phyloP scores from a whole-genome alignment of 2,888 invertebrate species.

The Odiellus spinosus region DNA sequence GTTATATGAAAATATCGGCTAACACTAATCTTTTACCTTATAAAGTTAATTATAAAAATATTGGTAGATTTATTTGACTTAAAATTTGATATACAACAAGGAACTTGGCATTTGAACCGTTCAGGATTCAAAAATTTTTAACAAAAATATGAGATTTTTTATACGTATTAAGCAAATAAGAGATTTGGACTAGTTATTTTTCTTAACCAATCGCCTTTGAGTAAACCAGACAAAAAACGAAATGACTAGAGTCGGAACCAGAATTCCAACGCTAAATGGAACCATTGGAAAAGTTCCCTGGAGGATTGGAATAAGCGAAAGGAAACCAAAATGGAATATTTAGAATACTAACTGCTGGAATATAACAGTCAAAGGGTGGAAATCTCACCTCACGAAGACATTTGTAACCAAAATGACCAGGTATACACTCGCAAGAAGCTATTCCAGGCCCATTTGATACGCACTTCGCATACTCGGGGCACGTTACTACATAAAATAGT shows the following conservation, averaged over 20 bases:
- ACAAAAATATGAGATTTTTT: too few relatives aligned
- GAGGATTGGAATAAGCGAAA: conserved; percentile 2
- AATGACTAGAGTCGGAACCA: conserved; percentile 6
- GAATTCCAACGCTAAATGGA: conserved; percentile 3
- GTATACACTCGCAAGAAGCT: conserved; percentile 9
- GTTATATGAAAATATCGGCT: too few relatives aligned
- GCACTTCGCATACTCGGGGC: conserved; percentile 9
- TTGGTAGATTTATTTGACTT: too few relatives aligned
- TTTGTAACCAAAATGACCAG: conserved; percentile 12
- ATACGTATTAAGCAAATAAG: too few relatives aligned
- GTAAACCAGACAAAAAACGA: conserved; percentile 10
- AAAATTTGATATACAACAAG: too few relatives aligned
- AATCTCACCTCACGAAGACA: conserved; percentile 10
- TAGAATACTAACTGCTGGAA: too few relatives aligned
- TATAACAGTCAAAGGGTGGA: too few relatives aligned
- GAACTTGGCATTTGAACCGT: too few relatives aligned
- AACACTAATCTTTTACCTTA: too few relatives aligned
- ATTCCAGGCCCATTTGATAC: conserved; percentile 9
- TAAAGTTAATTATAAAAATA: too few relatives aligned
- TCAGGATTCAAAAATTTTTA: too few relatives aligned
- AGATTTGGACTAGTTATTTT: background rate
- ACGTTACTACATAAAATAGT: conserved; percentile 4
- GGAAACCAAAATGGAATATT: background rate
- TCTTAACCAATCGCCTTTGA: conserved; percentile 11
- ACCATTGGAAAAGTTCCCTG: conserved; percentile 12